Conservation (phyloP, 2,113 vertebrate genomes). For the Heliornis fulica region DNA sequence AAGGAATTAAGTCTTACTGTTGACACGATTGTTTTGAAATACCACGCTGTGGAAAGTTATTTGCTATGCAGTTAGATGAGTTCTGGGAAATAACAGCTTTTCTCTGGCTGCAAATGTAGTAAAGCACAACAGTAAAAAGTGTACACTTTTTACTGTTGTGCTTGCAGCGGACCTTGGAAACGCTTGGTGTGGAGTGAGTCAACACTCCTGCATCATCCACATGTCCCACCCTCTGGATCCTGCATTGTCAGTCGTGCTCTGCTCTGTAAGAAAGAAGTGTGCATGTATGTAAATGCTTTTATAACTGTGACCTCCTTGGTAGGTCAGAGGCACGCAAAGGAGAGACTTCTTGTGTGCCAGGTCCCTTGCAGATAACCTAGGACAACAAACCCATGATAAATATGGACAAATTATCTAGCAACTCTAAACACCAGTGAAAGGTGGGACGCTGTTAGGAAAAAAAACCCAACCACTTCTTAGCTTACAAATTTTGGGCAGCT, state of each 20-base stretch:
- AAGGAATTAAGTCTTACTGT: not conserved
- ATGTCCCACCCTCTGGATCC: not conserved
- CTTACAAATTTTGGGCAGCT: not conserved
- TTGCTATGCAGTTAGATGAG: not conserved
- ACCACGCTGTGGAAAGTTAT: not conserved
- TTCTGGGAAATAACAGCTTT: not conserved
- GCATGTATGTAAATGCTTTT: not conserved
- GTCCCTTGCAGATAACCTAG: not conserved
- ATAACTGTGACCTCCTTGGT: not conserved
- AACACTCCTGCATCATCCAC: too few relatives aligned
- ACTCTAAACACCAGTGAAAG: not conserved
- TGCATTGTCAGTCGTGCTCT: rapidly evolving
- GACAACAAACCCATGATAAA: not conserved
- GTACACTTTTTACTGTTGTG: not conserved
- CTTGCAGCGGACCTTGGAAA: not conserved
- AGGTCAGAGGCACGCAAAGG: not conserved
- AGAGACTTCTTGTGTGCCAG: not conserved
- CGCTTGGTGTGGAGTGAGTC: not conserved
- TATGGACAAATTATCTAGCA: not conserved
- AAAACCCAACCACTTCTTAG: not conserved
- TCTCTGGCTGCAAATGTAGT: not conserved
- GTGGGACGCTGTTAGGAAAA: not conserved
- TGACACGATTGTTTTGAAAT: not conserved
- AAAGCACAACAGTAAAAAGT: too few relatives aligned
- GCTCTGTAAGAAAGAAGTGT: not conserved